These are phyloP conservation scores for Stenchaetothrips biformis DNA, from an alignment of 2,888 invertebrate genomes.

Conservation along the genomic window DNA sequence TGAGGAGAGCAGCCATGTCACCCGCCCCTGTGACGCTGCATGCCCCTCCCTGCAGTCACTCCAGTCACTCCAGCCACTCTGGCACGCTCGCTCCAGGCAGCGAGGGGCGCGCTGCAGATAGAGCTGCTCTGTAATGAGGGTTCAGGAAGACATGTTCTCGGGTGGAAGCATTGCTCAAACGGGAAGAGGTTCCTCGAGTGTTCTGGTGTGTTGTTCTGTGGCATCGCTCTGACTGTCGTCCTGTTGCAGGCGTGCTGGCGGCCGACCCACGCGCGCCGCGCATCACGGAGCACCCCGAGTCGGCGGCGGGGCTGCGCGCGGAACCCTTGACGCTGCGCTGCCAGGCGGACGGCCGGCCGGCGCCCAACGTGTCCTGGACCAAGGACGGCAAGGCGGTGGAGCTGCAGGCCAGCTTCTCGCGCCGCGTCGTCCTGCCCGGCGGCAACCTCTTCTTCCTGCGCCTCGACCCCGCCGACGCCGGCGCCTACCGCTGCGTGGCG, in stretches of 20 bases:
- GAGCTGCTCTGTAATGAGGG: too few species aligned
- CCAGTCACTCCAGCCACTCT: conserved; percentile 4
- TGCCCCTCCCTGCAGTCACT: not conserved
- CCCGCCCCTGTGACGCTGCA: not conserved
- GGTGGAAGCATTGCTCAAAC: too few species aligned
- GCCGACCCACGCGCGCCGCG: conserved; percentile 2
- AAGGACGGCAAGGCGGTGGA: not conserved
- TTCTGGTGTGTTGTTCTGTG: too few species aligned
- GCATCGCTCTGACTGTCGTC: too few species aligned
- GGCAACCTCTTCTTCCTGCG: conserved; percentile 22
- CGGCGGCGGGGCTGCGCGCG: conserved; percentile 27
- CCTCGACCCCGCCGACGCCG: not conserved
- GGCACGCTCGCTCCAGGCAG: not conserved
- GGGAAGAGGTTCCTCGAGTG: too few species aligned
- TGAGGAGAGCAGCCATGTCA: not conserved
- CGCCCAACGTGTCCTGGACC: conserved; percentile 20
- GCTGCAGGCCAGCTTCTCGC: not conserved
- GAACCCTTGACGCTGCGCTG: conserved; percentile 27
- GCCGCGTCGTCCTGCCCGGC: not conserved
- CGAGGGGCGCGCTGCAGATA: too few species aligned
- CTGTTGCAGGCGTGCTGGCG: not conserved
- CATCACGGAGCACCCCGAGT: conserved; percentile 29
- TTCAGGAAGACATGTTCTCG: too few species aligned
- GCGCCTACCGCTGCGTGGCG: conserved; percentile 3
- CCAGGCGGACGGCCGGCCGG: conserved; percentile 29